Base-by-base conservation (phyloP, 2,113 vertebrate genomes). In the Sinocyclocheilus maitianheensis region DNA sequence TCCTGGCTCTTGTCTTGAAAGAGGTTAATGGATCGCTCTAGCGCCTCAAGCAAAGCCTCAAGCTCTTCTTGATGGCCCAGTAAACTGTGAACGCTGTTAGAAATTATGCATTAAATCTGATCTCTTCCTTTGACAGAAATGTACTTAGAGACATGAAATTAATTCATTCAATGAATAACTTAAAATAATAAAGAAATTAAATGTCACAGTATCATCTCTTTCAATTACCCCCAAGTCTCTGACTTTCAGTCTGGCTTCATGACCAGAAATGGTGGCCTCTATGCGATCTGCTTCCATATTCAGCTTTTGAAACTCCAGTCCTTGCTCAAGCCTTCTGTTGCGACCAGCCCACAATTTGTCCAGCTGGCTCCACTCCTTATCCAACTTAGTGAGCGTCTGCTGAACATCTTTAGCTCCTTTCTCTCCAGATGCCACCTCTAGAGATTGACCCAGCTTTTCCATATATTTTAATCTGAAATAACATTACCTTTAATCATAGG, bases 61-160 rank as follows among this genome's bases (percentile, higher is more conserved):
- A 96, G 94, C 83, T 96, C 95, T 8, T 94, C 94, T 86, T 98
- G 97, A 9, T 92, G 93, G 69, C 95, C 94, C 85, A 97, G 85
- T 43, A 97, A 92, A 87, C 91, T 94, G 89, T 90, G 93, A 72
- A 96, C 94, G 16, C 93, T 92, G 88, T 95, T 94, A 86, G 20
- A 87, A 67, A 87, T 48, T 7, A 53, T 75, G 13, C 12, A 69
- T 69, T 46, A 65, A 60, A 71, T 48, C 24, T 69, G 18, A 46
- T 12, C 34, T 46, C 78, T 46, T 46, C 22, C 20, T 72, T 11
- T 22, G 7, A 72, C 69, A 72, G 14, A 48, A 20, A 65, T 43
- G 43, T 43, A 8, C 43, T 9, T 43, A 43, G 43, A 43, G 1
- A 26, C 5, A 67, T 12, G 1, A 24, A 46, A 81, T 34, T 0